Conservation (phyloP, 2,888 invertebrate species). For the Hylaea fasciaria region DNA sequence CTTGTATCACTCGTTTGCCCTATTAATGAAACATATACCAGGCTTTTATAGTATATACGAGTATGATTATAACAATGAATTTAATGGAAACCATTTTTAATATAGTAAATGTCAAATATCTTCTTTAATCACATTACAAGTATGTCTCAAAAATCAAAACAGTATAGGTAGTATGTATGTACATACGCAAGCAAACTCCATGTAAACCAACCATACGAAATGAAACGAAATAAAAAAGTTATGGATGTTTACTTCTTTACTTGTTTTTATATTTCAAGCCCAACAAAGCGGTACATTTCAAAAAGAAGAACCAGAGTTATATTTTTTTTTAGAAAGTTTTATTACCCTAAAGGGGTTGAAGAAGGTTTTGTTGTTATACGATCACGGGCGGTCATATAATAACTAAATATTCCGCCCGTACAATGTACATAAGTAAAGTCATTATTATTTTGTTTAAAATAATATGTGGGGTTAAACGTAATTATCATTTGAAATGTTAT, state of each 20-base stretch:
- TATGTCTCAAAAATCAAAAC: background rate
- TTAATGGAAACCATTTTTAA: too few species aligned
- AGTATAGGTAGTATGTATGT: too few species aligned
- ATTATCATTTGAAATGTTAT: conserved; percentile 11
- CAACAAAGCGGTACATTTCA: conserved; percentile 52
- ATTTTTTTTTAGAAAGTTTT: conserved; percentile 78
- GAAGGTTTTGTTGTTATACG: too few species aligned
- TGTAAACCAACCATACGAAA: conserved; percentile 11
- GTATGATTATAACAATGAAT: too few species aligned
- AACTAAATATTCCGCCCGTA: conserved; percentile 57
- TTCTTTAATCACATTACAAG: too few species aligned
- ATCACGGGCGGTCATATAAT: conserved; percentile 64
- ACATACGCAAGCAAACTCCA: conserved; percentile 16
- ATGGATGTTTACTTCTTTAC: conserved; percentile 41
- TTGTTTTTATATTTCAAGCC: conserved; percentile 43
- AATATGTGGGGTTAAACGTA: conserved; percentile 64
- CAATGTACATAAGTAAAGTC: conserved; percentile 56
- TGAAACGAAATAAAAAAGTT: conserved; percentile 36
- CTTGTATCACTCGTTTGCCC: too few species aligned
- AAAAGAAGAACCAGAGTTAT: conserved; percentile 54
- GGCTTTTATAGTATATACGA: too few species aligned
- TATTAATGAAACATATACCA: too few species aligned
- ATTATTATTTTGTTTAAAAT: conserved; percentile 49
- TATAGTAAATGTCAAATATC: too few species aligned
- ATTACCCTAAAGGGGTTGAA: conserved; percentile 72